Evolutionary conservation across 1,140 invertebrate genomes (phyloP), one percentile per base, ranked within the genome.

Genomic region (Pogonomyrmex californicus): DNA sequence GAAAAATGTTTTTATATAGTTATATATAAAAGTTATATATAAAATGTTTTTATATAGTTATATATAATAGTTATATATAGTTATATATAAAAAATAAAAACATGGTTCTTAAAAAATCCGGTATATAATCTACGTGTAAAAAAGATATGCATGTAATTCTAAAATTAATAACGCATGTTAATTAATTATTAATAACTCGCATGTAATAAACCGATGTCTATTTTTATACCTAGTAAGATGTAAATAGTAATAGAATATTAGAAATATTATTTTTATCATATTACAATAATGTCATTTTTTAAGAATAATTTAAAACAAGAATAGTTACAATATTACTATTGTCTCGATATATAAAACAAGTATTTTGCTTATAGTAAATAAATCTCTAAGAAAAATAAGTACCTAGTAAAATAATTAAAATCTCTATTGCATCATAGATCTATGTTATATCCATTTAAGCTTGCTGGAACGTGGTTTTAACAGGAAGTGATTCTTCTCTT

Each of bases 311-410:
- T 82, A 71, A 41, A 73, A 56, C 12, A 10, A 83, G 6, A 12
- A 73, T 9, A 73, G 12, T 17, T 30, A 12, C 36, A 30, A 73
- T 82, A 71, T 38, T 17, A 17, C 77, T 68, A 73, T 83, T 62
- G 33, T 62, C 79, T 82, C 51, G 41, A 71, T 49, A 17, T 75
- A 7, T 68, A 83, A 83, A 73, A 56, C 44, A 30, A 83, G 66
- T 73, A 83, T 62, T 73, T 73, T 83, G 54, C 23, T 60, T 38
- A 47, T 30, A 83, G 54, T 23, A 83, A 83, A 75, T 83, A 75
- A 83, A 83, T 47, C 5, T 60, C n/a, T 75, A 68, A 68, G 30
- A 30, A 68, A 49, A 30, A 68, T 33, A 47, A 49, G 3, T 66
- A 12, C 44, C 38, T 68, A 14, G 12, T 68, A 33, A 68, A 44